These are phyloP conservation scores for Drosophila murphyi DNA, from an alignment of 1,140 invertebrate genomes.

Conservation along the genomic window DNA sequence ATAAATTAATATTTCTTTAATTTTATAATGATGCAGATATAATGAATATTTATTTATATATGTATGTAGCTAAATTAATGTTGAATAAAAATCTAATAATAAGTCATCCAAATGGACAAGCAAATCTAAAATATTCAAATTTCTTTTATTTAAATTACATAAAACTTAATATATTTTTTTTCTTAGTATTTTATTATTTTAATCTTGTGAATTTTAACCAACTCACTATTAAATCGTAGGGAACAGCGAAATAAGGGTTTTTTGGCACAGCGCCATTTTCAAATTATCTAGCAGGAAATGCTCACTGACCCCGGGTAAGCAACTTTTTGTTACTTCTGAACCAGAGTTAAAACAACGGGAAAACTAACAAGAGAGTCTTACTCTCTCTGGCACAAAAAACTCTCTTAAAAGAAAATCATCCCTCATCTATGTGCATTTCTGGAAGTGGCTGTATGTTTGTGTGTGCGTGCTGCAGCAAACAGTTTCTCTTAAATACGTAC, in stretches of 20 bases:
- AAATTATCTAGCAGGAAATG: not conserved
- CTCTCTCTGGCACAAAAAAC: not conserved
- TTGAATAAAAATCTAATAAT: slow-evolving; percentile 42
- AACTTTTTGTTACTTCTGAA: not conserved
- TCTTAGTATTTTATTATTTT: no score
- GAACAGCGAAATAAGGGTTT: not conserved
- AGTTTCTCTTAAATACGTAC: slow-evolving; percentile 8
- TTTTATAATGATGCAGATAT: slow-evolving; percentile 19
- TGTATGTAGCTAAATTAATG: slow-evolving; percentile 56
- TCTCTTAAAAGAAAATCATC: slow-evolving; percentile 21
- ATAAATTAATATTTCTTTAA: slow-evolving; percentile 40
- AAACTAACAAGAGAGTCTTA: not conserved
- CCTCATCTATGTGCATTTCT: not conserved
- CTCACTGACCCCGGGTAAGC: slow-evolving; percentile 1
- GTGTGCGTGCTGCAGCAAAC: not conserved
- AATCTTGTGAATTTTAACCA: not conserved
- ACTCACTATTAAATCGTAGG: not conserved
- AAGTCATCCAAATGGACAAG: slow-evolving; percentile 30
- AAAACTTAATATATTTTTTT: not conserved
- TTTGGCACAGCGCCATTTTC: not conserved
- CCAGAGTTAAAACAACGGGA: not conserved
- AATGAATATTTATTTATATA: slow-evolving; percentile 46
- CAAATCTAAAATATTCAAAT: not conserved
- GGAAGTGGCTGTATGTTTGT: not conserved
- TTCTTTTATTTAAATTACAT: not conserved